phyloP scores from a whole-genome alignment of 2,797 vertebrate genomes.

The Rhabdophis nuchalis region DNA sequence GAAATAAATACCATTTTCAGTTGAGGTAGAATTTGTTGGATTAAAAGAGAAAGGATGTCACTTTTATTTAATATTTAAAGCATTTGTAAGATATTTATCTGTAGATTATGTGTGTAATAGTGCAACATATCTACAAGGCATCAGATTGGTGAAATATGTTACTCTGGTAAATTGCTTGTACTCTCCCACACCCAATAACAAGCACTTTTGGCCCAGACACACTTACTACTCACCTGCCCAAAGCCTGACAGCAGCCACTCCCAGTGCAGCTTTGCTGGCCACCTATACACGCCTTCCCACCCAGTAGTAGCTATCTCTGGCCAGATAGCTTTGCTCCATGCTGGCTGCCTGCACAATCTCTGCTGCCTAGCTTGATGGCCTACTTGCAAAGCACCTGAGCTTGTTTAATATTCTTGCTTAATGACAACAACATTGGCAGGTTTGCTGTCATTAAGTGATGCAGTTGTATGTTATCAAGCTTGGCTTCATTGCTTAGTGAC shows the following conservation, averaged over 20 bases:
- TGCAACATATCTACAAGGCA: background rate
- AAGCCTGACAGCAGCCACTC: background rate
- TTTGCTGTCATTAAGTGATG: background rate
- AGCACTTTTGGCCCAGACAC: background rate
- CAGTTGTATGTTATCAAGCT: background rate
- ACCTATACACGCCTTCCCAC: background rate
- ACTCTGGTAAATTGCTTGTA: background rate
- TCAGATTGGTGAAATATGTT: background rate
- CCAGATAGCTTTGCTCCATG: background rate
- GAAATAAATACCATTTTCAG: background rate
- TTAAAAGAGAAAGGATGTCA: background rate
- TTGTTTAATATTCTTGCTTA: background rate
- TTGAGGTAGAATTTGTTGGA: background rate
- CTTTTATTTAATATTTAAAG: background rate
- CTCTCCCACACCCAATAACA: background rate
- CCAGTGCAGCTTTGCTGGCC: background rate
- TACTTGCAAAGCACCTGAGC: background rate
- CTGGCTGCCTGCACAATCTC: background rate
- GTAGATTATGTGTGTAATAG: background rate
- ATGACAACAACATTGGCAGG: background rate
- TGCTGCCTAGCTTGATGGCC: background rate
- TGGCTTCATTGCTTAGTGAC: background rate
- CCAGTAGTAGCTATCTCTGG: background rate
- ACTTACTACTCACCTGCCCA: background rate
- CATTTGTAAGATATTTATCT: background rate